Evolutionary conservation across 2,797 vertebrate genomes (phyloP), one percentile per base, ranked within the genome.

Genomic region (Malacoraja senta): DNA sequence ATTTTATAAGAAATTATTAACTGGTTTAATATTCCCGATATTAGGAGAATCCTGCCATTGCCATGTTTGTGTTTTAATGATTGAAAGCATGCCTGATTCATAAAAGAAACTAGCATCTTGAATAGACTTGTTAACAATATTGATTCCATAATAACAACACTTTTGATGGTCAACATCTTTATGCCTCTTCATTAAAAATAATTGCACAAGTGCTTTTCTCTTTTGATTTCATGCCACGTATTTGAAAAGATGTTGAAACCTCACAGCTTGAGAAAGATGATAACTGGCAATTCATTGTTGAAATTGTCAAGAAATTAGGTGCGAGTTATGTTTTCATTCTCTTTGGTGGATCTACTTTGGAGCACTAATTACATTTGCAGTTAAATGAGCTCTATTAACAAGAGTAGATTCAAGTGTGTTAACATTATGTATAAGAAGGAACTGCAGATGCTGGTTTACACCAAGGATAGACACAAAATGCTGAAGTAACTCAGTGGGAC

Each of bases 1-100:
- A n/a, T 76, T 92, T n/a, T n/a, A 76, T 92, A 29, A 71, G 24
- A 76, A 92, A 92, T 92, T 92, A 92, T 58, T 92, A 38, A 92
- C 26, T 74, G 24, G 15, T 17, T 76, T 29, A 92, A n/a, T 76
- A 76, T 92, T 76, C 26, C 71, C 13, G 29, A 44, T 76, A 29
- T 0, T 92, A 76, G 71, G 68, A 53, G 35, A 76, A 76, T 19
- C 63, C 35, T 92, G 38, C 26, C 13, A 26, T 92, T 91, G 12
- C 26, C 53, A 29, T 92, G 12, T 44, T 91, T 74, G 26, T 91
- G 9, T 72, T 71, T 53, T 53, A 24, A 15, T n/a, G 71, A 92
- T 92, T 92, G 29, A 38, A 29, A 76, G n/a, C 44, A 15, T 76
- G 38, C 63, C 84, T 35, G n/a, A 24, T 17, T 35, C 61, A 88